phyloP scores from a whole-genome alignment of 2,797 vertebrate genomes.

The Denticeps clupeoides region DNA sequence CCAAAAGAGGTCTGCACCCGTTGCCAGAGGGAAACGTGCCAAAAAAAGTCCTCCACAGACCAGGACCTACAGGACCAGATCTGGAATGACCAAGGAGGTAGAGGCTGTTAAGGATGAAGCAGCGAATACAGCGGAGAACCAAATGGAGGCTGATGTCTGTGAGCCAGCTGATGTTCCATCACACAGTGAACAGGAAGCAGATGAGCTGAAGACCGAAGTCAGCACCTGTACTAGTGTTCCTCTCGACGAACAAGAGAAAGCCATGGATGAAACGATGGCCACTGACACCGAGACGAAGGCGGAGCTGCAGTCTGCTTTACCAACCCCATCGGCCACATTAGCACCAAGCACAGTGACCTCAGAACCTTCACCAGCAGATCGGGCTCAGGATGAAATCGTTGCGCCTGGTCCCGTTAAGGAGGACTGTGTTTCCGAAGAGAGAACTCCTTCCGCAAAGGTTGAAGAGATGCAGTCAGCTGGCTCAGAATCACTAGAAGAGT shows the following conservation, averaged over 20 bases:
- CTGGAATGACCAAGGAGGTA: background rate
- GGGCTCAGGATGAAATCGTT: too few relatives aligned
- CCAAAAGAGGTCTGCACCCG: background rate
- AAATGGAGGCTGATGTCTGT: background rate
- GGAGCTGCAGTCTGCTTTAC: background rate
- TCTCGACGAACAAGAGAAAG: background rate
- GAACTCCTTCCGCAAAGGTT: too few relatives aligned
- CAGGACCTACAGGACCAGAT: slow-evolving; percentile 1
- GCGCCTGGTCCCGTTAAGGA: too few relatives aligned
- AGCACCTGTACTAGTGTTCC: background rate
- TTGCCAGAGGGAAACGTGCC: slow-evolving; percentile 12
- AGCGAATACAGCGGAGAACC: background rate
- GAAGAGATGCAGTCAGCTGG: too few relatives aligned
- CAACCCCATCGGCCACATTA: too few relatives aligned
- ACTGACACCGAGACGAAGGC: background rate
- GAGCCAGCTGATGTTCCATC: background rate
- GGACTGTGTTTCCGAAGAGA: too few relatives aligned
- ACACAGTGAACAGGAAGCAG: background rate
- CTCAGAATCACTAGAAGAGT: too few relatives aligned
- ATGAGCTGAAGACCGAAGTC: background rate
- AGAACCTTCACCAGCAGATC: background rate
- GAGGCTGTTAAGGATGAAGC: background rate
- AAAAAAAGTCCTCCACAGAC: slow-evolving; percentile 8
- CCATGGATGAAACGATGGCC: slow-evolving; percentile 25
- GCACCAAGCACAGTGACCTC: too few relatives aligned